Conservation (phyloP, 2,888 invertebrate species). For the Nezara viridula region DNA sequence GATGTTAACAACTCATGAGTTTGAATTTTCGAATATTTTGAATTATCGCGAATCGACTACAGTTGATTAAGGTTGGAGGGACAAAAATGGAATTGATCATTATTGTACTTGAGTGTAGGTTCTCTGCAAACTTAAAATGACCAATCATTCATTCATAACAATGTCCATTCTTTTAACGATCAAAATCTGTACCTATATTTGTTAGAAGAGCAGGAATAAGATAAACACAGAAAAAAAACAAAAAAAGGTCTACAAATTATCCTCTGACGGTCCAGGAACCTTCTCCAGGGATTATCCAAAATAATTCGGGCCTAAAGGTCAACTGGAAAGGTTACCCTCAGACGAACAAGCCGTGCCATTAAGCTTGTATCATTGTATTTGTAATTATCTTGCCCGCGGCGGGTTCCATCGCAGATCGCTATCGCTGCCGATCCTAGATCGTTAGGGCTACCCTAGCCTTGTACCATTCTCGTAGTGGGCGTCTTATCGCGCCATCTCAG, state of each 20-base stretch:
- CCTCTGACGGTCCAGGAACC: background rate
- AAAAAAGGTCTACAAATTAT: background rate
- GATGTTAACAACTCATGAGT: too few species aligned
- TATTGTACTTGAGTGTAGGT: too few species aligned
- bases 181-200: too few species aligned
- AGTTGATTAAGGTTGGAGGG: too few species aligned
- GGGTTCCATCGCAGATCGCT: background rate
- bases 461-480: conserved; percentile 3
- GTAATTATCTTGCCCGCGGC: conserved; percentile 15
- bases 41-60: too few species aligned
- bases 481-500: background rate
- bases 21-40: too few species aligned
- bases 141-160: too few species aligned
- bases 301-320: background rate
- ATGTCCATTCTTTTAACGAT: too few species aligned
- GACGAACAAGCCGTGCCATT: background rate
- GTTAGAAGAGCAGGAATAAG: too few species aligned
- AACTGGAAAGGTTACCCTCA: background rate
- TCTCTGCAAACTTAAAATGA: too few species aligned
- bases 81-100: too few species aligned
- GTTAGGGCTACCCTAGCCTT: conserved; percentile 2
- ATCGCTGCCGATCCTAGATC: background rate
- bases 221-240: background rate
- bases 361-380: conserved; percentile 43
- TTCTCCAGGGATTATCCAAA: background rate